Base-by-base conservation (phyloP, 2,797 vertebrate genomes). In the Danio aesculapii region DNA sequence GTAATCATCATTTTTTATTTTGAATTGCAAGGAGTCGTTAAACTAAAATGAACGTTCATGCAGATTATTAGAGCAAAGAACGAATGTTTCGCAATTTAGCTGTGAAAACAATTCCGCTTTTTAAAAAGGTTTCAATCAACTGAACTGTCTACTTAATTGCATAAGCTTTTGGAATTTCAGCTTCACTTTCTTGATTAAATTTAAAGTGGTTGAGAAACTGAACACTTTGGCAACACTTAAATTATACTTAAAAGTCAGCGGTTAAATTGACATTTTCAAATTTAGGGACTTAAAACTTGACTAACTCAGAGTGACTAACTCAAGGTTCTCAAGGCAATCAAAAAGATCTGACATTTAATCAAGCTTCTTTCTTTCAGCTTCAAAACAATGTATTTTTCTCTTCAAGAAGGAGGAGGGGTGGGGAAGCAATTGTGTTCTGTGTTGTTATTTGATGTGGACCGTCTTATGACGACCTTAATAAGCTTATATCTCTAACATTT, bases 361-460 rank as follows among this genome's bases (percentile, higher is more conserved):
- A 61, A 21, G 6, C 8, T 8, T 21, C 50, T 68, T 64, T 46
- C 49, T 73, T 11, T 61, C 13, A 19, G 46, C 9, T 10, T 59
- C 6, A 49, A 30, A 43, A 70, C 50, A 58, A 43, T 77, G 11
- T 16, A 67, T 39, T 61, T 53, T 21, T 64, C 12, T 73, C 0
- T 58, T 63, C 17, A 47, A 11, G 50, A 11, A 58, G 11, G 55
- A 19, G 6, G 30, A 53, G 10, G 41, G 55, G 55, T 46, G 1
- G 39, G 46, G 67, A 68, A 19, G 14, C 62, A 63, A 63, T 1
- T 47, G 55, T 70, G n/a, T 53, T 47, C 59, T 67, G 16, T 72
- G 19, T 9, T 76, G 16, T 72, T 53, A 80, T 81, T 84, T 21
- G 66, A 63, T 70, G 57, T 57, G n/a, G 67, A 53, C 21, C 39